A percentile compares a stretch with the other conserved stretches of the same genome.
Evolutionary conservation across 2,888 invertebrate species (phyloP).

Genomic region (Drosophila putrida): DNA sequence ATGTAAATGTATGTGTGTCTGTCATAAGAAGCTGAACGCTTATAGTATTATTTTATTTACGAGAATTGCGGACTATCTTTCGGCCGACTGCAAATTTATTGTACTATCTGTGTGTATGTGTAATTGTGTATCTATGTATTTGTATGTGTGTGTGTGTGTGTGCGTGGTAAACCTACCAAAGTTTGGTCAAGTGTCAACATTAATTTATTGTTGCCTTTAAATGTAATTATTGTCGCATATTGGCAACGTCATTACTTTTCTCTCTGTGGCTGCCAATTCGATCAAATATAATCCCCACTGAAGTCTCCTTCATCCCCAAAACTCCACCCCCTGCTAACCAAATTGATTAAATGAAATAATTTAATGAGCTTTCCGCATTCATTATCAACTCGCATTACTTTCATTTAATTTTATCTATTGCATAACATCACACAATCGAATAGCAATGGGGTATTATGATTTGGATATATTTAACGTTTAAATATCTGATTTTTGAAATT

Average conservation of each 20-base stretch:
- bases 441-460: neutral
- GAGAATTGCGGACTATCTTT: constrained; percentile 10
- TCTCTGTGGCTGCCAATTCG: constrained; percentile 13
- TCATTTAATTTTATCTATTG: constrained; percentile 2
- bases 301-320: neutral
- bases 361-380: constrained; percentile 39
- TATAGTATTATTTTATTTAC: constrained; percentile 19
- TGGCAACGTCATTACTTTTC: constrained; percentile 14
- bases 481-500: neutral
- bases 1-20: neutral
- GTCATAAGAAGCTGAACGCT: constrained; percentile 4
- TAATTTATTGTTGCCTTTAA: constrained; percentile 35
- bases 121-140: neutral
- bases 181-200: constrained; percentile 24
- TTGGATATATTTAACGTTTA: neutral
- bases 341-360: constrained; percentile 43
- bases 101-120: neutral
- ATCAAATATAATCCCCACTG: constrained; percentile 18
- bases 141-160: neutral
- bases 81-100: constrained; percentile 5
- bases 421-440: neutral
- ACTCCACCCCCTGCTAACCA: neutral
- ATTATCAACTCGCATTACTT: constrained; percentile 18
- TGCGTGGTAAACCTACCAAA: neutral
- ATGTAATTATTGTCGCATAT: constrained; percentile 30